Evolutionary conservation across 2,888 invertebrate species (phyloP).

Genomic region (Cerceris rybyensis): DNA sequence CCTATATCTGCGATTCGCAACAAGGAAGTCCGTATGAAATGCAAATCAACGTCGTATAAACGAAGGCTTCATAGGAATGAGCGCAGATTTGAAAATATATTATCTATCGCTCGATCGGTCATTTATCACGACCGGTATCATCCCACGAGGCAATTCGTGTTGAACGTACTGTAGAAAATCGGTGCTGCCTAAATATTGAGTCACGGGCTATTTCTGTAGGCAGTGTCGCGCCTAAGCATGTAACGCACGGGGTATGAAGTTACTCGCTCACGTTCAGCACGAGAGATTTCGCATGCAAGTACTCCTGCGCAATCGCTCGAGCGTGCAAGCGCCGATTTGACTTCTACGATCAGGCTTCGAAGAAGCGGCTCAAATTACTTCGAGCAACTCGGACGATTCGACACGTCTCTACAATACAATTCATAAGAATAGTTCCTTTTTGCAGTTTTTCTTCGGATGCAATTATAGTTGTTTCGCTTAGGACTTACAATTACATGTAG

Average conservation of each 20-base stretch:
- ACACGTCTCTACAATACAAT: neutral
- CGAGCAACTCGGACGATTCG: neutral
- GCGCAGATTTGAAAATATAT: conserved; percentile 19
- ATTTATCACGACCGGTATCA: conserved; percentile 1
- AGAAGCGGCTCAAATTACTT: neutral
- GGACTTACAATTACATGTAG: no score
- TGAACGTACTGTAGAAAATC: conserved; percentile 52
- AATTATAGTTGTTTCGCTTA: no score
- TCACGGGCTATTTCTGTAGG: conserved; percentile 71
- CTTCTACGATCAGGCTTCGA: neutral
- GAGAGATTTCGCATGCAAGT: conserved; percentile 37
- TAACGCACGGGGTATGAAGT: conserved; percentile 10
- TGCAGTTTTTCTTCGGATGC: neutral
- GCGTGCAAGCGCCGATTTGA: neutral
- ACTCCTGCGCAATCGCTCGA: neutral
- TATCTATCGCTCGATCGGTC: conserved; percentile 1
- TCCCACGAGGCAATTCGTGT: conserved; percentile 25
- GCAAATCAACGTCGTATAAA: neutral
- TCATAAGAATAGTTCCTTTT: neutral
- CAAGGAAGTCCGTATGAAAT: neutral
- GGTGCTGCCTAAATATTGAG: conserved; percentile 72
- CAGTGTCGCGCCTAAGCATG: conserved; percentile 33
- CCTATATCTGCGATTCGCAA: neutral
- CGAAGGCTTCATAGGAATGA: neutral
- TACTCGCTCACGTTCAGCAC: conserved; percentile 28